Evolutionary conservation across 2,888 invertebrate genomes (phyloP).

Genomic region (Phoenoteleia sp.): DNA sequence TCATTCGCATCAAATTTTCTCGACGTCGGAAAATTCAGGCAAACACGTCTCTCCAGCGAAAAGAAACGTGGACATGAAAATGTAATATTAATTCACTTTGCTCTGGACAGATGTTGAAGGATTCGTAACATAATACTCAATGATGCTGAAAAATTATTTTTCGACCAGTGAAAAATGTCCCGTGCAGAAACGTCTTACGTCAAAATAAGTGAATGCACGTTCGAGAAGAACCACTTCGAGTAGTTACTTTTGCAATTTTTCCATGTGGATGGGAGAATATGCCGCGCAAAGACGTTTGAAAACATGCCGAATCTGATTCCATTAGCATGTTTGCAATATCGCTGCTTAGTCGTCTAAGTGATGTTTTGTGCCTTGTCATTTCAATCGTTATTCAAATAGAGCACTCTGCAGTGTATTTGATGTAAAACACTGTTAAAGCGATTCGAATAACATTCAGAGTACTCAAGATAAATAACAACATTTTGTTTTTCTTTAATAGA

Average conservation of each 20-base stretch:
- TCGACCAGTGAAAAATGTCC: constrained; percentile 76
- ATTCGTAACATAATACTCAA: constrained; percentile 69
- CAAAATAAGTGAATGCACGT: constrained; percentile 75
- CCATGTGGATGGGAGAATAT: constrained; percentile 56
- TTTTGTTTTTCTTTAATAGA: too few relatives aligned
- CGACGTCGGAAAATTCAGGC: too few relatives aligned
- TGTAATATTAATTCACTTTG: constrained; percentile 43
- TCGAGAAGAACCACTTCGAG: constrained; percentile 65
- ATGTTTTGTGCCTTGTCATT: constrained; percentile 83
- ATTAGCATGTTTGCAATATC: constrained; percentile 85
- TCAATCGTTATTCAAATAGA: constrained; percentile 79
- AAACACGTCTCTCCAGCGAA: too few relatives aligned
- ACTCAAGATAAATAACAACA: too few relatives aligned
- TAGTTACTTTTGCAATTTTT: constrained; percentile 75
- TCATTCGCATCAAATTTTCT: too few relatives aligned
- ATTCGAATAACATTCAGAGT: too few relatives aligned
- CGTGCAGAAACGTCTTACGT: constrained; percentile 74
- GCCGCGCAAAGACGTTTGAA: constrained; percentile 76
- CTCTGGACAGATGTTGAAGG: constrained; percentile 47
- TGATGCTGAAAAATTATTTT: constrained; percentile 66
- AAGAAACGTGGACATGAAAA: constrained; percentile 43
- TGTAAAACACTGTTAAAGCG: constrained; percentile 58
- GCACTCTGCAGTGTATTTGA: constrained; percentile 10
- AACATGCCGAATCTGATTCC: constrained; percentile 79
- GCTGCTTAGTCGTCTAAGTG: constrained; percentile 83